Base-by-base conservation (phyloP, 2,888 invertebrate species). In the Diplolepis rosae region DNA sequence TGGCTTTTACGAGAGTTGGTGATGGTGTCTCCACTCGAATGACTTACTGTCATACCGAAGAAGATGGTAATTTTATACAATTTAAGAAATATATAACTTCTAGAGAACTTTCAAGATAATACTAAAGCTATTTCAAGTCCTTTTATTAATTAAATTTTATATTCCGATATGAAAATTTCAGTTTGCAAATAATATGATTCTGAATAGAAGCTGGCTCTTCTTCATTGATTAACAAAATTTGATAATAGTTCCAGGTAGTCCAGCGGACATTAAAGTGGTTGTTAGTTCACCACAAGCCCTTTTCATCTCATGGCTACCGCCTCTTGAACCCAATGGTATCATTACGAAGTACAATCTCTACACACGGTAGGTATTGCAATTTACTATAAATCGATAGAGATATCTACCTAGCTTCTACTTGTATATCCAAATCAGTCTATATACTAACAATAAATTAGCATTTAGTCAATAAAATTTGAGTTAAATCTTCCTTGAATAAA, bases 201-300 rank as follows among this genome's bases (percentile, higher is more conserved):
- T 5, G n/a, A 22, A 18, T 48, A 22, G 2, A 22, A 48, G 22
- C 27, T 39, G 39, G 24, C 24, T 61, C 61, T 42, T 4, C 27
- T 2, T 2, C 0, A 15, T n/a, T 61, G 39, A 61, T 42, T 61
- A 61, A 42, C 39, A 61, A 42, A 9, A 9, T 27, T 4, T 75
- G 48, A 52, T 83, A 85, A 32, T 85, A 94, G 95, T 94, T 56
- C 95, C 96, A 9, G 95, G 94, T 71, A 91, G 93, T 50, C 96
- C 96, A 1, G 92, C 93, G 4, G 94, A 94, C 81, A 93, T 96
- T 76, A 96, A 95, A 89, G 95, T 94, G 3, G 93, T 94, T 56
- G 93, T 94, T 13, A 93, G 93, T 79, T 93, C 94, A 2, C 91
- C 93, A 1, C 93, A 94, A 83, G 93, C 94, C 1, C 90, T 96